Percentiles rank a stretch among this genome's conserved stretches.
Evolutionary conservation across 2,797 vertebrate species (phyloP).

Genomic region (Phoebastria nigripes): DNA sequence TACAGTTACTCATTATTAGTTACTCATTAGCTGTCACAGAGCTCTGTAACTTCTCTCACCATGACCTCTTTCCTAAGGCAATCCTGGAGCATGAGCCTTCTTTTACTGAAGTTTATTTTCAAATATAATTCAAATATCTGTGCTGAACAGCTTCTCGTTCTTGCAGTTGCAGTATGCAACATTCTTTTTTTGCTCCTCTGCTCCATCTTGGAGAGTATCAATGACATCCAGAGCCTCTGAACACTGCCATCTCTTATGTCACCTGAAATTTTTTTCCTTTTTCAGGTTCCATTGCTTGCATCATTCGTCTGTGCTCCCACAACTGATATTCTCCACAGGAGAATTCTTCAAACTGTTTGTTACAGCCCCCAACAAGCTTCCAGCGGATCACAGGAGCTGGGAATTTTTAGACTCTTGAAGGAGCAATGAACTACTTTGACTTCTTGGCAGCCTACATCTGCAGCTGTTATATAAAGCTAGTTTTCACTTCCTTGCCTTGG

Average conservation of each 20-base stretch:
- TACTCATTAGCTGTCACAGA: background rate
- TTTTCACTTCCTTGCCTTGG: constrained; percentile 14
- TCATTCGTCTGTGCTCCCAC: background rate
- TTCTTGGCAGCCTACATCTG: background rate
- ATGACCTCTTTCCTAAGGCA: background rate
- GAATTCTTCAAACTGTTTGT: background rate
- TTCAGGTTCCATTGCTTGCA: background rate
- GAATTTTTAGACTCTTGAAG: background rate
- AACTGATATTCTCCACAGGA: background rate
- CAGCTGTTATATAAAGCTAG: background rate
- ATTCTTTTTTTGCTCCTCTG: background rate
- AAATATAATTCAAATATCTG: background rate
- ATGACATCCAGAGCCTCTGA: background rate
- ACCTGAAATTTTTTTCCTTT: background rate
- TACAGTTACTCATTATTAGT: background rate
- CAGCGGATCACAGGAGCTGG: background rate
- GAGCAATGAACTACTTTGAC: constrained; percentile 1
- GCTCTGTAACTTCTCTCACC: background rate
- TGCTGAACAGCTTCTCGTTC: background rate
- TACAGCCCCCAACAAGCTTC: background rate
- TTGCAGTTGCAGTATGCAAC: background rate
- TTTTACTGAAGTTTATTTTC: background rate
- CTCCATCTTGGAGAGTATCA: background rate
- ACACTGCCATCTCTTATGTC: background rate
- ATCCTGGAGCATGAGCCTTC: background rate